A percentile compares a stretch with the other conserved stretches of the same genome.
Conservation (phyloP, 2,113 vertebrate genomes). For the Falcunculus frontatus region DNA sequence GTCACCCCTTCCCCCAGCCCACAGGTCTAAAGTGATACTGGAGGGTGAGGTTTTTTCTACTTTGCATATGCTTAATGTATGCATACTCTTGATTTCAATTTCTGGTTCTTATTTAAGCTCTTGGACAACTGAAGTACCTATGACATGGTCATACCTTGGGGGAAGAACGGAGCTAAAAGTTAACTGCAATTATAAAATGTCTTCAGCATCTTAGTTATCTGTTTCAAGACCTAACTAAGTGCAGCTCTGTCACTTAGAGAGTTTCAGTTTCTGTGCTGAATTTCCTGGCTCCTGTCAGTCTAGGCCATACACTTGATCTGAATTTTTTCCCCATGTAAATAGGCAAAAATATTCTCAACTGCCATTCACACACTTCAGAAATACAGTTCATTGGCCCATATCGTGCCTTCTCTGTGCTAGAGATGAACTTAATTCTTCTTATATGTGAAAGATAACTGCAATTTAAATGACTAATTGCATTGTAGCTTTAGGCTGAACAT, state of each 20-base stretch:
- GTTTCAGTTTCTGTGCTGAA: background rate
- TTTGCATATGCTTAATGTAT: background rate
- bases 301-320: background rate
- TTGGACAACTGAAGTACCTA: background rate
- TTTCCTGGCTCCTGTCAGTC: constrained; percentile 45
- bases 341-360: constrained; percentile 34
- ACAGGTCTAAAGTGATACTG: background rate
- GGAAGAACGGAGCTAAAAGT: background rate
- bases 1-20: background rate
- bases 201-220: background rate
- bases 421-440: constrained; percentile 58
- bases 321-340: background rate
- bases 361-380: constrained; percentile 36
- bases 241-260: background rate
- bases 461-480: constrained; percentile 71
- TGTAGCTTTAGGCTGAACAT: constrained; percentile 66
- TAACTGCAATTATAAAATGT: background rate
- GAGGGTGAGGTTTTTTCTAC: background rate
- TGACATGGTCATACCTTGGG: background rate
- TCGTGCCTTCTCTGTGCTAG: background rate
- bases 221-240: background rate
- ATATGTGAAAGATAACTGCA: constrained; percentile 60
- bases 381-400: background rate
- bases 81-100: background rate
- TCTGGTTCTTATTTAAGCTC: background rate